phyloP scores from a whole-genome alignment of 2,888 invertebrate genomes.

The Galerucella calmariensis region DNA sequence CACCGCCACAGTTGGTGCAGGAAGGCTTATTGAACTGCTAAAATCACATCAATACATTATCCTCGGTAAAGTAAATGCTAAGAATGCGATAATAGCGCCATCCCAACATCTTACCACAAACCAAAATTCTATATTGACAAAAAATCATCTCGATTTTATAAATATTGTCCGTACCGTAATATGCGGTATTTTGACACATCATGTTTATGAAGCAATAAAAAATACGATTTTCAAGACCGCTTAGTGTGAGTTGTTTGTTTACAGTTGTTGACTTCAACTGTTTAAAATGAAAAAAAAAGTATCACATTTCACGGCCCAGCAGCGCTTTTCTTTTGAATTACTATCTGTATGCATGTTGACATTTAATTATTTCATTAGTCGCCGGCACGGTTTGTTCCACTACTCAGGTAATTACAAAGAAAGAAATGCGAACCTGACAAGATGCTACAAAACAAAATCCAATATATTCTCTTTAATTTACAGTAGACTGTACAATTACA shows the following conservation, averaged over 20 bases:
- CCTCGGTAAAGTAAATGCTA: too few species aligned
- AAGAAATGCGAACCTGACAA: background rate
- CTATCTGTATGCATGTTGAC: constrained; percentile 13
- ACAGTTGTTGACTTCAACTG: background rate
- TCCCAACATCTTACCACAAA: too few species aligned
- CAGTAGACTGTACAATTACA: background rate
- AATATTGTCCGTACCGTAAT: too few species aligned
- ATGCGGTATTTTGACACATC: too few species aligned
- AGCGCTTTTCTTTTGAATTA: constrained; percentile 13
- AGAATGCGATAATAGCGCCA: too few species aligned
- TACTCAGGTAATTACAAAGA: constrained; percentile 14
- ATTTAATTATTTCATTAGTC: constrained; percentile 17
- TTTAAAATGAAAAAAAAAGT: background rate
- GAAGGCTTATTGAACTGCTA: too few species aligned
- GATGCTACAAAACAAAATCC: background rate
- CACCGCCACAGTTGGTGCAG: too few species aligned
- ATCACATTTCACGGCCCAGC: constrained; percentile 4
- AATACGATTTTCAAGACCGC: too few species aligned
- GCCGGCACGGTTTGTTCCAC: constrained; percentile 9
- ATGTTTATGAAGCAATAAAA: too few species aligned
- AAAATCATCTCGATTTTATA: too few species aligned
- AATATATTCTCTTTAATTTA: constrained; percentile 4
- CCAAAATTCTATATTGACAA: too few species aligned
- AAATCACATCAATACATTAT: too few species aligned
- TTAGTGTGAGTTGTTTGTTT: background rate